Evolutionary conservation across 2,888 invertebrate species (phyloP), one percentile per base, ranked within the genome.

Genomic region (Drosophila formosana): DNA sequence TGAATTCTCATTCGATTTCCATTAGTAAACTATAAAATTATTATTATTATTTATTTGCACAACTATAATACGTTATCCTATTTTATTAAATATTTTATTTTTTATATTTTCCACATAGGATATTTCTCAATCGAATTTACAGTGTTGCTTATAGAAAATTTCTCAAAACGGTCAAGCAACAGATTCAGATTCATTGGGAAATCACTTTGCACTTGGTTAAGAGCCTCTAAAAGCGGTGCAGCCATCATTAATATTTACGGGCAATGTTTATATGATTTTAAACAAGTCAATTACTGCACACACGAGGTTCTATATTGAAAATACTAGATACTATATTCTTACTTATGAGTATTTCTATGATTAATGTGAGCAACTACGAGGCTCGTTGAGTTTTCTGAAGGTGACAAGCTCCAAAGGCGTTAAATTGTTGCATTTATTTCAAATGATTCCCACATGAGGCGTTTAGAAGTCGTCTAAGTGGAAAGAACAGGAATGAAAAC

Each of bases 391-490:
- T 46, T 47, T 46, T 23, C 30, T 55, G 79, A 79, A 79, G 82
- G 79, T 82, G 66, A 79, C 75, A 69, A 56, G 56, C 71, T 66
- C 66, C 78, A 71, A 71, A 79, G 61, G 68, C 75, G 79, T 82
- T 78, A 79, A 79, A 79, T 82, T 78, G 64, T 69, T 72, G 56
- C 63, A 80, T 57, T 80, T 69, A 70, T 56, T 68, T 77, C 60
- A 47, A 71, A 41, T 76, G 55, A 62, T 56, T 65, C 28, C 26
- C 39, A 53, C 55, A 55, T 63, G 26, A 13, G 39, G 13, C 25
- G 23, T 30, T 53, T 47, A 32, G 23, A 39, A 53, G 4, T 47
- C 28, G 4, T 4, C 7, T n/a, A 32, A 41, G 41, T 50, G 28
- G 37, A 41, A 23, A 47, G 13, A 56, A 45, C 6, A 34, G 58